Percentiles rank a stretch among this genome's conserved stretches.
These are phyloP conservation scores for Caradrina clavipalpis DNA, from an alignment of 2,888 invertebrate species.

Conservation along the genomic window DNA sequence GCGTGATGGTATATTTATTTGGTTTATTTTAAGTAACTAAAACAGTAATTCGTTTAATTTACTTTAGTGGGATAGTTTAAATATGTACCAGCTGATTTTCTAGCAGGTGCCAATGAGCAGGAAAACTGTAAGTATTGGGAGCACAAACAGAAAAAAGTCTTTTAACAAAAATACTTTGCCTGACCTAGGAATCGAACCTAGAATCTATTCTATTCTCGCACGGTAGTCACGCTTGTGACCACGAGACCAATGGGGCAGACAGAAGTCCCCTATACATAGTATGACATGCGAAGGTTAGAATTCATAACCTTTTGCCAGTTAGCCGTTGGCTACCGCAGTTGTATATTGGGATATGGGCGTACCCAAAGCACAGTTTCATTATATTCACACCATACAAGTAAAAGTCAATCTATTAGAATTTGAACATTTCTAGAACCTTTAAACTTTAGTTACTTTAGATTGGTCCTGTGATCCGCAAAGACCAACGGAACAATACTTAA, in stretches of 20 bases:
- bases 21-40: not conserved
- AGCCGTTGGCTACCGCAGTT: conserved; percentile 13
- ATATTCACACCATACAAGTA: conserved; percentile 47
- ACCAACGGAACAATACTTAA: conserved; percentile 3
- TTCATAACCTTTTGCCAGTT: conserved; percentile 30
- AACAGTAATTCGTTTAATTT: not conserved
- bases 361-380: conserved; percentile 21
- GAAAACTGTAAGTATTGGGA: not conserved
- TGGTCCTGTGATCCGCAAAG: conserved; percentile 23
- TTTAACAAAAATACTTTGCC: too few species aligned
- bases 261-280: not conserved
- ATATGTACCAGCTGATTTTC: not conserved
- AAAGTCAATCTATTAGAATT: conserved; percentile 45
- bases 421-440: conserved; percentile 22
- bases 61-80: not conserved
- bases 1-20: too few species aligned
- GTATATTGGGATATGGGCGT: conserved; percentile 30
- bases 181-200: too few species aligned
- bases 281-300: not conserved
- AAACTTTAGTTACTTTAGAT: conserved; percentile 10
- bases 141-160: too few species aligned
- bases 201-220: too few species aligned
- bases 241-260: too few species aligned
- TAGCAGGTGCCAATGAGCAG: not conserved
- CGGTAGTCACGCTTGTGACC: too few species aligned